Percentiles rank a stretch among this genome's conserved stretches.
Conservation (phyloP, 2,797 vertebrate genomes). For the Dallia pectoralis region DNA sequence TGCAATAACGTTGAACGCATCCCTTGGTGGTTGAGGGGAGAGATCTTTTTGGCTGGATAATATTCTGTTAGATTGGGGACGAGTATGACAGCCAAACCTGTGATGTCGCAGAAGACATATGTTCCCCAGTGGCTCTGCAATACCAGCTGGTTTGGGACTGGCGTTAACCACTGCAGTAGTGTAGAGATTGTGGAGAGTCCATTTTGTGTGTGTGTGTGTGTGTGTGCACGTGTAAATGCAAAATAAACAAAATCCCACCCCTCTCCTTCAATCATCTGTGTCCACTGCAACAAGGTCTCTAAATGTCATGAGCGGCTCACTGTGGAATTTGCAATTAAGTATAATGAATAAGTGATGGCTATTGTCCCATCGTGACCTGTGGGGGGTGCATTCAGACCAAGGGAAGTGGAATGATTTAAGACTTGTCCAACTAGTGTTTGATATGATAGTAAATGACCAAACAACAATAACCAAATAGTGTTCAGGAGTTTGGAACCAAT, state of each 20-base stretch:
- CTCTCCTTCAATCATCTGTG: slow-evolving; percentile 53
- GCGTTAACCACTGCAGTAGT: slow-evolving; percentile 11
- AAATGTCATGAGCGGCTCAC: slow-evolving; percentile 74
- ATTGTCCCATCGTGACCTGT: slow-evolving; percentile 39
- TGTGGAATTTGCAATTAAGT: slow-evolving; percentile 79
- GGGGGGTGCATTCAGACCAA: slow-evolving; percentile 32
- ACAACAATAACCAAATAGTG: slow-evolving; percentile 26
- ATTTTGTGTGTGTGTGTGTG: slow-evolving; percentile 6
- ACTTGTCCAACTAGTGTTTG: slow-evolving; percentile 67
- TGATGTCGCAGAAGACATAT: slow-evolving; percentile 5
- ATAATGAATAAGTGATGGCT: slow-evolving; percentile 68
- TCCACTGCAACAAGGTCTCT: slow-evolving; percentile 70
- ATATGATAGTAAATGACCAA: slow-evolving; percentile 32
- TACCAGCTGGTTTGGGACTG: neutral
- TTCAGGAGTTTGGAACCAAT: slow-evolving; percentile 11
- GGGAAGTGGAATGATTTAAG: slow-evolving; percentile 65
- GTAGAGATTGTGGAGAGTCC: neutral
- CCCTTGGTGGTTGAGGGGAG: neutral
- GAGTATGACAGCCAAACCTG: slow-evolving; percentile 28
- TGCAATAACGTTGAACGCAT: slow-evolving; percentile 33
- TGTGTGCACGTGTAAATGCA: slow-evolving; percentile 2
- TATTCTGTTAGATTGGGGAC: slow-evolving; percentile 12
- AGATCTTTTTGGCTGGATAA: slow-evolving; percentile 36
- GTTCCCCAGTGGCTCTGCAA: neutral
- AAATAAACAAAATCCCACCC: slow-evolving; percentile 25